Conservation (phyloP, 2,113 vertebrate genomes). For the Nestor notabilis region DNA sequence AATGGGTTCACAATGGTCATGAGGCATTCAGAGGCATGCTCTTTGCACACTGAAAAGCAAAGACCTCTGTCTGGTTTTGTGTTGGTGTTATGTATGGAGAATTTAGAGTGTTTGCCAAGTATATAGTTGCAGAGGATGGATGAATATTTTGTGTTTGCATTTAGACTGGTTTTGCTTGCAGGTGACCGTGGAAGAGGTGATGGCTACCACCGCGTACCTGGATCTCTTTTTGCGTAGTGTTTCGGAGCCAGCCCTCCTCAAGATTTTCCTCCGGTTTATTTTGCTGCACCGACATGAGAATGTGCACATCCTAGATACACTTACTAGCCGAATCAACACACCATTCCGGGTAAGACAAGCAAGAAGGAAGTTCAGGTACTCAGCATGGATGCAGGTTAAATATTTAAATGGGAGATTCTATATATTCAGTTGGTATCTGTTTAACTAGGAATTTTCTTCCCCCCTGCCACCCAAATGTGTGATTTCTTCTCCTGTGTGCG, state of each 20-base stretch:
- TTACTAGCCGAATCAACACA: conserved; percentile 96
- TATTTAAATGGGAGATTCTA: neutral
- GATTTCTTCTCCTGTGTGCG: neutral
- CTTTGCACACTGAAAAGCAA: neutral
- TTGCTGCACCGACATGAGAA: conserved; percentile 90
- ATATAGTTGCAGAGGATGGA: neutral
- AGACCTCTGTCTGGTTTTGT: neutral
- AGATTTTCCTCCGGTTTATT: conserved; percentile 95
- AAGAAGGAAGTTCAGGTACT: neutral
- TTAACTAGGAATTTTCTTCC: neutral
- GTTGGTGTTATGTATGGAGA: neutral
- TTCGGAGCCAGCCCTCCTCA: conserved; percentile 89
- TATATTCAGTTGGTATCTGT: neutral
- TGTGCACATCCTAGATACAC: conserved; percentile 91
- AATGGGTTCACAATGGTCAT: neutral
- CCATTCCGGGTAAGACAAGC: conserved; percentile 87
- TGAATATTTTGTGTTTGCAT: neutral
- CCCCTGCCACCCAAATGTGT: neutral
- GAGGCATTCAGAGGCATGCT: neutral
- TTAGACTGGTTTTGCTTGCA: conserved; percentile 40
- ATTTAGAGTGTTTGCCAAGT: neutral
- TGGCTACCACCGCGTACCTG: conserved; percentile 95
- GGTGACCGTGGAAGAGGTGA: conserved; percentile 95
- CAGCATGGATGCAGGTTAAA: neutral
- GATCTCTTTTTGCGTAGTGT: conserved; percentile 92